Base-by-base conservation (phyloP, 2,888 invertebrate species). In the Galerucella nymphaeae region DNA sequence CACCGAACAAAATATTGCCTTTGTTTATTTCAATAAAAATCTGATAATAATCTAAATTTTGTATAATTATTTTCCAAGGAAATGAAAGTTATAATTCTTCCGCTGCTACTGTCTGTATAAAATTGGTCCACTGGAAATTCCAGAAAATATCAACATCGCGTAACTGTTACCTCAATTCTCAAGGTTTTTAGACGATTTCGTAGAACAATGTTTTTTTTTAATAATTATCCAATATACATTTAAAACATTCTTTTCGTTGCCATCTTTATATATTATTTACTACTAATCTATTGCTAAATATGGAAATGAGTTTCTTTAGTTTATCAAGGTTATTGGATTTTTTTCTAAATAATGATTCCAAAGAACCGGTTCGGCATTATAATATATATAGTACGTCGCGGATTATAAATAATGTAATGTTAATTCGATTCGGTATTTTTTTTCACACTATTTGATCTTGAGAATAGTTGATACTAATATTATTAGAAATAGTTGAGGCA, bases 301-400 rank as follows among this genome's bases (percentile, higher is more conserved):
- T 70, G 70, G 63, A 64, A 70, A 70, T 70, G 38, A 20, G 23
- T 70, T 70, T 70, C 63, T 63, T 70, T 45, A 18, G 42, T n/a
- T 45, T 64, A 55, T 64, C 70, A 70, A 70, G 70, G 70, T 70
- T 65, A 62, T 50, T 42, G 16, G 9, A 11, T 53, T 63, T 69
- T 42, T 41, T 62, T 16, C 20, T 45, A 45, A 61, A 30, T 13
- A 61, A 18, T 11, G 57, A 64, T 70, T 70, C 45, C 63, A 70
- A 63, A 70, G 55, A 70, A 70, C 70, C 18, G 70, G 70, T 64
- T 70, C 9, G 62, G 59, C 23, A 16, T 23, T 62, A 16, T 42
- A n/a, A n/a, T 62, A 41, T 50, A 30, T 30, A 30, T 66, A 23
- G 16, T 68, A 30, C 48, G 59, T 67, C 59, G 57, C 11, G 38